Evolutionary conservation across 2,888 invertebrate genomes (phyloP).

Genomic region (Sabatieria punctata): DNA sequence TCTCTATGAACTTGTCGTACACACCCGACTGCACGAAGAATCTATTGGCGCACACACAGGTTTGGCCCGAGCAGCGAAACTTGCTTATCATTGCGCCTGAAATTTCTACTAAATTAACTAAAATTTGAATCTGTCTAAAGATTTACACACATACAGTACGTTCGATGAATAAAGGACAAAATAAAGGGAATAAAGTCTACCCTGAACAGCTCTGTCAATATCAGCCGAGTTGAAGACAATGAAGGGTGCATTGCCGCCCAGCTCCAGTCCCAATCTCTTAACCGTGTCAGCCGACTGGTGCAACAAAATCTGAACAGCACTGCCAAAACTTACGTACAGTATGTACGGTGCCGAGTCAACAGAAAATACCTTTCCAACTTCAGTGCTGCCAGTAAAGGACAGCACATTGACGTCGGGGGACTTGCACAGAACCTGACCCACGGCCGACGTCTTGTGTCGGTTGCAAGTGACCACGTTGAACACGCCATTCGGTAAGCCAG

Average conservation of each 20-base stretch:
- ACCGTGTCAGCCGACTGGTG: conserved; percentile 65
- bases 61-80: conserved; percentile 84
- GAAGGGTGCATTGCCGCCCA: conserved; percentile 96
- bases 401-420: conserved; percentile 65
- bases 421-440: conserved; percentile 70
- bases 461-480: conserved; percentile 66
- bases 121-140: neutral
- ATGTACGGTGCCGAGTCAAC: neutral
- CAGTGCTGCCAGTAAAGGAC: conserved; percentile 83
- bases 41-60: conserved; percentile 84
- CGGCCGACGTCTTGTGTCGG: conserved; percentile 51
- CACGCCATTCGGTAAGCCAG: conserved; percentile 75
- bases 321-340: conserved; percentile 2
- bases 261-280: conserved; percentile 74
- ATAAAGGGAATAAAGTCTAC: too few species aligned
- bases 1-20: conserved; percentile 58
- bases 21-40: conserved; percentile 62
- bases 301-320: conserved; percentile 42
- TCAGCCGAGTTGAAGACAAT: conserved; percentile 86
- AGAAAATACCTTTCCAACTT: conserved; percentile 57
- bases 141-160: neutral
- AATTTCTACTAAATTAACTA: neutral
- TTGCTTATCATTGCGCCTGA: conserved; percentile 68
- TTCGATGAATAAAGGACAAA: neutral
- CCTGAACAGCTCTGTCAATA: conserved; percentile 56